phyloP scores from a whole-genome alignment of 2,113 vertebrate species.

The Herpetotheres cachinnans region DNA sequence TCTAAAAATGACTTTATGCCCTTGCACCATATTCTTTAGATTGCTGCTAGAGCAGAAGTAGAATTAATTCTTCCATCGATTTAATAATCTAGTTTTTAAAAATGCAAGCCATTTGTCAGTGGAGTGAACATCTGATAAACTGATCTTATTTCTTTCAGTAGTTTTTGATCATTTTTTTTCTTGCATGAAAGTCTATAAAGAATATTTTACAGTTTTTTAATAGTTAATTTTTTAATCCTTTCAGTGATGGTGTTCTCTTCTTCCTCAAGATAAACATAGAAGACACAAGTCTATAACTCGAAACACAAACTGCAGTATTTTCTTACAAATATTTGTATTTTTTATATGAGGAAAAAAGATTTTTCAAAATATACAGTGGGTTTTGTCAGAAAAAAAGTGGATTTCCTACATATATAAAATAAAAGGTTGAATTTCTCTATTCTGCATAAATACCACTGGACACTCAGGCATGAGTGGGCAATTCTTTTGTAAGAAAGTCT shows the following conservation, averaged over 20 bases:
- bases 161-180: not conserved
- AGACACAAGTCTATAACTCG: not conserved
- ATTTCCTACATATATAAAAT: not conserved
- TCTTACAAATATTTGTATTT: not conserved
- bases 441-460: not conserved
- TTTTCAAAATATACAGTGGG: not conserved
- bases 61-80: not conserved
- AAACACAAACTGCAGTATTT: not conserved
- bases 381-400: not conserved
- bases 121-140: not conserved
- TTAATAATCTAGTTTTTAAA: not conserved
- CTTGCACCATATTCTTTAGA: not conserved
- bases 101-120: not conserved
- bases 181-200: not conserved
- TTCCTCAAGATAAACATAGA: not conserved
- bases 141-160: not conserved
- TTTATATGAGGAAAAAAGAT: not conserved
- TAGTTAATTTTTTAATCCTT: not conserved
- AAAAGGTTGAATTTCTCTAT: not conserved
- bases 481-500: not conserved
- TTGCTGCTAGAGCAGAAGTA: not conserved
- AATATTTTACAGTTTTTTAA: not conserved
- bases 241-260: not conserved
- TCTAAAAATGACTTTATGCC: not conserved
- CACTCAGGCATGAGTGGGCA: not conserved